Evolutionary conservation across 2,797 vertebrate species (phyloP), one percentile per base, ranked within the genome.

Genomic region (Anabacerthia variegaticeps): DNA sequence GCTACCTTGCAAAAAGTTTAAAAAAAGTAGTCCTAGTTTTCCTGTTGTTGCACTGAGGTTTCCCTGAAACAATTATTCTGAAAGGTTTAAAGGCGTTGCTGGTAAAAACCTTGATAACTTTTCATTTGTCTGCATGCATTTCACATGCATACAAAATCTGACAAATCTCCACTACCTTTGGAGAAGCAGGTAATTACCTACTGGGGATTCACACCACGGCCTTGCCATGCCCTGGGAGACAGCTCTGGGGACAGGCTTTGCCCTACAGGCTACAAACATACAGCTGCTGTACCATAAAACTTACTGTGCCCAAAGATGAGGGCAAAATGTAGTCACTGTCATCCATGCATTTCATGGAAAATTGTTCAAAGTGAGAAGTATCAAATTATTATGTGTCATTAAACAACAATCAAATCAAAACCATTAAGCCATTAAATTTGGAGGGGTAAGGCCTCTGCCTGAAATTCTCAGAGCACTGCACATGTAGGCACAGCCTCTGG

Each of bases 271-370:
- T 43, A 14, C 59, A 58, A 56, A 63, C 26, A 30, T 28, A 49
- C 6, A 65, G 34, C 56, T 12, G 27, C 43, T 3, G 6, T 6
- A 6, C 41, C 0, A 0, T 2, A 54, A 61, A 77, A 23, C 3
- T 10, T 19, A 9, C 27, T 3, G 2, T 3, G 32, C 36, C 66
- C 5, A 3, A 41, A 76, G 43, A 72, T 4, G 55, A 63, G 68
- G 66, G n/a, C 39, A 91, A 58, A 95, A 72, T 0, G 5, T 12
- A 7, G 54, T 66, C 62, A 17, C 63, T 24, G 23, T 14, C 72
- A 59, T 20, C 62, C 43, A 37, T 21, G 48, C 39, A 24, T 62
- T 58, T 41, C 28, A 46, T 3, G 39, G 74, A 48, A 67, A 74
- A 51, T 1, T 20, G 52, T 32, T 48, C 12, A 15, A 84, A 69